These are phyloP conservation scores for Lycaena phlaeas DNA, from an alignment of 2,888 invertebrate species.

Conservation along the genomic window DNA sequence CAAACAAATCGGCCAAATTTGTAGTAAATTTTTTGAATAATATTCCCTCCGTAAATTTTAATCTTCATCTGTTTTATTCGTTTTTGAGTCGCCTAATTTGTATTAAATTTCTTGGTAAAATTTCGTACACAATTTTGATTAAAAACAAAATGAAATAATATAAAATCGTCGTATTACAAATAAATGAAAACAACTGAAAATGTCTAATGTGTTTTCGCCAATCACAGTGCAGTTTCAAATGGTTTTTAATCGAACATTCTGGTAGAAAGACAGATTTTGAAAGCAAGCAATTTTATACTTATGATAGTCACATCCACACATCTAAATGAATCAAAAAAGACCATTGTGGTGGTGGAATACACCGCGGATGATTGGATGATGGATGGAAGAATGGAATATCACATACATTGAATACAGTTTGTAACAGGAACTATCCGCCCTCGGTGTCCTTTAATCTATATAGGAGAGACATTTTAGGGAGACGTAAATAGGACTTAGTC, in stretches of 20 bases:
- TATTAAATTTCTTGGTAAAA: neutral
- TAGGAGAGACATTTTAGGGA: too few relatives aligned
- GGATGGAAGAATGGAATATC: conserved; percentile 33
- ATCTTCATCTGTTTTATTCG: conserved; percentile 4
- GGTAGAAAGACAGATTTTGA: conserved; percentile 51
- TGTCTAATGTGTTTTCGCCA: conserved; percentile 1
- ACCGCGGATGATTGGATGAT: conserved; percentile 27
- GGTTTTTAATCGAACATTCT: conserved; percentile 17
- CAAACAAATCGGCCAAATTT: too few relatives aligned
- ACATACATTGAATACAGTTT: too few relatives aligned
- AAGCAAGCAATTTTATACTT: conserved; percentile 34
- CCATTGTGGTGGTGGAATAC: conserved; percentile 36
- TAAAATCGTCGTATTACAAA: neutral
- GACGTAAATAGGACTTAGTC: too few relatives aligned
- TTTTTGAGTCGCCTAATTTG: conserved; percentile 5
- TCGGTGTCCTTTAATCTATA: neutral
- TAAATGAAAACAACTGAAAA: neutral
- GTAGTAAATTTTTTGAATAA: too few relatives aligned
- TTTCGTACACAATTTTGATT: conserved; percentile 1
- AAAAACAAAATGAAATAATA: neutral
- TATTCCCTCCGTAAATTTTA: too few relatives aligned
- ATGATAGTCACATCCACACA: conserved; percentile 47
- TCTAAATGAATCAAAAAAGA: conserved; percentile 58
- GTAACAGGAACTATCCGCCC: conserved; percentile 2
- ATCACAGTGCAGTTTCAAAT: conserved; percentile 8